Conservation (phyloP, 2,797 vertebrate species). For the Crocodylus rhombifer region DNA sequence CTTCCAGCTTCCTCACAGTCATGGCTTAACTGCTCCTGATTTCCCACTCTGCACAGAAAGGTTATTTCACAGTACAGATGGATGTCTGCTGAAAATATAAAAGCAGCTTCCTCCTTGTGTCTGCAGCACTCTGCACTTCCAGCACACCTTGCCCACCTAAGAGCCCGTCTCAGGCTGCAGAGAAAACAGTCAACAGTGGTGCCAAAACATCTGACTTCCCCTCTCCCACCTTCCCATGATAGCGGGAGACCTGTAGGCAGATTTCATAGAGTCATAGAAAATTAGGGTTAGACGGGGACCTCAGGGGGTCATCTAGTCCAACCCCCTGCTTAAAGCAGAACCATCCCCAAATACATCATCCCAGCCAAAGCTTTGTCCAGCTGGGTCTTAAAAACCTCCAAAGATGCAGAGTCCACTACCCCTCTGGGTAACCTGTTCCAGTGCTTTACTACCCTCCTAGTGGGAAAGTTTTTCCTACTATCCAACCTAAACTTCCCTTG, state of each 20-base stretch:
- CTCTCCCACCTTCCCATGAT: not conserved
- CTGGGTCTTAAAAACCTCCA: no score
- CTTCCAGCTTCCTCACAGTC: not conserved
- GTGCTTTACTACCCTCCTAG: no score
- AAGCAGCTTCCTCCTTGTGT: not conserved
- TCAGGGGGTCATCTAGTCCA: no score
- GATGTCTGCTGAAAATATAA: not conserved
- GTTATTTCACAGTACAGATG: not conserved
- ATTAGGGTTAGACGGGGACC: no score
- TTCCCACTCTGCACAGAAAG: not conserved
- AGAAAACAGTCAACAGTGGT: not conserved
- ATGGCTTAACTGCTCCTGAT: not conserved
- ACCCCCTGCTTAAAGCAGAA: no score
- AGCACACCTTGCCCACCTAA: not conserved
- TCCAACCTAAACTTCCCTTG: no score
- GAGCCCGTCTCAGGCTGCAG: not conserved
- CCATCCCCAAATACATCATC: no score
- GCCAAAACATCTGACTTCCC: not conserved
- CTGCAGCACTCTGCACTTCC: not conserved
- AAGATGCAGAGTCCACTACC: no score
- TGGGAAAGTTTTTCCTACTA: no score
- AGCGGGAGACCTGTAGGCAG: not conserved
- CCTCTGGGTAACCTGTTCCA: no score
- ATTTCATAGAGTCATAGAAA: not conserved
- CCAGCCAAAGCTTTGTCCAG: no score